Evolutionary conservation across 1,140 invertebrate species (phyloP).

Genomic region (Schlechtendalia chinensis): DNA sequence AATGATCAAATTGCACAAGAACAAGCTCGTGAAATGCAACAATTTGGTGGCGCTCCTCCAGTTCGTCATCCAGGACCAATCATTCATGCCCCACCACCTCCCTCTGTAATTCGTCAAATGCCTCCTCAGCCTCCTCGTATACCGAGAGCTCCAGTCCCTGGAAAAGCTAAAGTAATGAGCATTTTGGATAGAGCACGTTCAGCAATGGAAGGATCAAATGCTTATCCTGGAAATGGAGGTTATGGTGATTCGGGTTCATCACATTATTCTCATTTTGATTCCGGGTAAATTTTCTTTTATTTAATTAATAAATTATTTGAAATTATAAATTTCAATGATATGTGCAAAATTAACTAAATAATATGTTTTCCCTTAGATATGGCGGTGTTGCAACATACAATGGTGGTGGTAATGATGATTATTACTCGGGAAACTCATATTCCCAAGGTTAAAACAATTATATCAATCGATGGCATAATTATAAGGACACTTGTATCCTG

Average conservation of each 20-base stretch:
- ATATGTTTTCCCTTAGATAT: constrained; percentile 24
- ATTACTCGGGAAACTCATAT: constrained; percentile 42
- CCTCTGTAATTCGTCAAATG: constrained; percentile 57
- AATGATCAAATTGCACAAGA: constrained; percentile 79
- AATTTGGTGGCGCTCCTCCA: constrained; percentile 55
- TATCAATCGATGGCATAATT: too few relatives aligned
- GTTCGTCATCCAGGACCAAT: constrained; percentile 52
- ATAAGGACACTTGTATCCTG: too few relatives aligned
- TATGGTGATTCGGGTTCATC: constrained; percentile 34
- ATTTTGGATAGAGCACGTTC: constrained; percentile 76
- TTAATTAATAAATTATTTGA: too few relatives aligned
- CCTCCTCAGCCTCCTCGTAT: constrained; percentile 56
- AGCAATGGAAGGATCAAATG: constrained; percentile 66
- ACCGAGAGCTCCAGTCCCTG: constrained; percentile 58
- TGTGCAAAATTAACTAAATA: neutral
- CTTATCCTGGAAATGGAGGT: constrained; percentile 28
- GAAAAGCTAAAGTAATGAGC: constrained; percentile 71
- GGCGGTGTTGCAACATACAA: constrained; percentile 44
- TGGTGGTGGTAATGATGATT: constrained; percentile 43
- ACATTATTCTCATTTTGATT: constrained; percentile 48
- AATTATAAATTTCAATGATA: neutral
- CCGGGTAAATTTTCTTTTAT: constrained; percentile 26
- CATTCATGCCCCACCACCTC: constrained; percentile 57
- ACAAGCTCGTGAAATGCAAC: constrained; percentile 71
- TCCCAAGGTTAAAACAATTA: constrained; percentile 21